Evolutionary conservation across 2,888 invertebrate genomes (phyloP).

Genomic region (Rosalia funebris): DNA sequence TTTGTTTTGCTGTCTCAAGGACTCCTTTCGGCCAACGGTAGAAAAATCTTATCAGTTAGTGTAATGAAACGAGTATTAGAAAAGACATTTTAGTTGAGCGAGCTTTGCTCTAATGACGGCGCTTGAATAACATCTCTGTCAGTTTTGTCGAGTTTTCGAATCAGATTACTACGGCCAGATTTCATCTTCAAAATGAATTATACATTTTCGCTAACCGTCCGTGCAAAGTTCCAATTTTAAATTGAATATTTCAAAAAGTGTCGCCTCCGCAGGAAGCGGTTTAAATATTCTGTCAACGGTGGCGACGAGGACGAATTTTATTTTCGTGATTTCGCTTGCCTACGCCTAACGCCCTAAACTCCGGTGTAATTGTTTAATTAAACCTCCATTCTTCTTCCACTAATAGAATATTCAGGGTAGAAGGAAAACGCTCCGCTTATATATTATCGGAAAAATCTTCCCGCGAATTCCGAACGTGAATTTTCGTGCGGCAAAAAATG

Average conservation of each 20-base stretch:
- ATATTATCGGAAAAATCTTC: constrained; percentile 4
- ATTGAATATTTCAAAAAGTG: not conserved
- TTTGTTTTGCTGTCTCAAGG: no score
- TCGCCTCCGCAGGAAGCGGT: not conserved
- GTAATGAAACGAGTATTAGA: no score
- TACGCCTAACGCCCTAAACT: constrained; percentile 4
- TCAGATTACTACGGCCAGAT: not conserved
- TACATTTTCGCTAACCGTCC: not conserved
- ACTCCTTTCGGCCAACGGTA: no score
- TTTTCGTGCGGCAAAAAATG: not conserved
- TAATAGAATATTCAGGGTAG: constrained; percentile 7
- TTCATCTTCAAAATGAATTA: not conserved
- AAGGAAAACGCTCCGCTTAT: constrained; percentile 9
- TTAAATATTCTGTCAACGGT: constrained; percentile 7
- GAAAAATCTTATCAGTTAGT: no score
- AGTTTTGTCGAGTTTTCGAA: no score
- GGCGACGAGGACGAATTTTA: constrained; percentile 2
- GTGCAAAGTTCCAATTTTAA: no score
- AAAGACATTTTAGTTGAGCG: no score
- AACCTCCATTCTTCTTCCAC: constrained; percentile 10
- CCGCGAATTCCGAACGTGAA: not conserved
- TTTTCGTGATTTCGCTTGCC: constrained; percentile 19
- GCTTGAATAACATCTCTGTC: no score
- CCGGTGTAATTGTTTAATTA: constrained; percentile 22
- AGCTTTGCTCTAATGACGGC: no score